Base-by-base conservation (phyloP, 1,140 invertebrate species). In the Drosophila lowei region DNA sequence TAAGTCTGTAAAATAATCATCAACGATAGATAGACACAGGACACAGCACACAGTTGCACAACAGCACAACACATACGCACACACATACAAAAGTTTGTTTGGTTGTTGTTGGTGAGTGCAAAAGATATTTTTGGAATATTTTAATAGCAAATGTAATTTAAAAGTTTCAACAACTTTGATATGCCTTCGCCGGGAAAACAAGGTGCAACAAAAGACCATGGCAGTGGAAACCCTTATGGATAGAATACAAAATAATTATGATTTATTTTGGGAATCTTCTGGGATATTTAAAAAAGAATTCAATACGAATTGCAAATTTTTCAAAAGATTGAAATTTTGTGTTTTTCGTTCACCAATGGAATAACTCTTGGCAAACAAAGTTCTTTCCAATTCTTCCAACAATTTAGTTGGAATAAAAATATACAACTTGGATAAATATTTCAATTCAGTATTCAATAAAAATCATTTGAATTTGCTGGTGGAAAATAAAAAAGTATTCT, bases 1-100 rank as follows among this genome's bases (percentile, higher is more conserved):
- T 77, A 30, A 91, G 90, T 80, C 90, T 91, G 89, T 48, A 89
- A 84, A 65, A 68, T 67, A 84, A 70, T 56, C 64, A 79, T 60
- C 64, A 79, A 38, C 34, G 34, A 38, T 56, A 83, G 56, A 60
- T 66, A 77, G 23, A 25, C 23, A 25, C 23, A 25, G 23, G 65
- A 57, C 42, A 55, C 56, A 66, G 42, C 11, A 57, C 57, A 46
- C 38, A 43, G 63, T 64, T 56, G 43, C 47, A 61, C 50, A 63
- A 61, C 62, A 57, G 41, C 30, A 65, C 62, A 57, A 46, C 41
- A 65, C 43, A 57, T 9, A 42, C 56, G 72, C 48, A 57, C 42
- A 49, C 42, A 38, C 42, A 53, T 16, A 47, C 21, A 41, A 1
- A 47, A 52, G 43, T 3, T 23, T 21, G 47, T 59, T 50, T 38